Conservation (phyloP, 2,797 vertebrate genomes). For the Mus spretus region DNA sequence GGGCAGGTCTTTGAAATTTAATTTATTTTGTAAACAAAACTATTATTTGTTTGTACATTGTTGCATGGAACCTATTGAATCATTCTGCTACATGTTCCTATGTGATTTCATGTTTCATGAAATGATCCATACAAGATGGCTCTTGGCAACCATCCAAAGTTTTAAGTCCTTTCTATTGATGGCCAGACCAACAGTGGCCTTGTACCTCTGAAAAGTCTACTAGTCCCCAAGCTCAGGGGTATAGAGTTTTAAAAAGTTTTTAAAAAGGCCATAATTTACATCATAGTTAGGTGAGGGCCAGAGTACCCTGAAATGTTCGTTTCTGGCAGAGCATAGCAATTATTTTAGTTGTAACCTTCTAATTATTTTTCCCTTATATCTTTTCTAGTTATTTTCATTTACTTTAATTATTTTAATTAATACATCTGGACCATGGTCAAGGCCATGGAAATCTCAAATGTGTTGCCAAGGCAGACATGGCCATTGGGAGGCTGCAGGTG, state of each 20-base stretch:
- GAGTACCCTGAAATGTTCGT: background rate
- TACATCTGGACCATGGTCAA: background rate
- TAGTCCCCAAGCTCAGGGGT: background rate
- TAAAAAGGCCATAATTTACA: background rate
- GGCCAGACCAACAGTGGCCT: background rate
- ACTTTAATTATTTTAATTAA: background rate
- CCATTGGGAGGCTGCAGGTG: background rate
- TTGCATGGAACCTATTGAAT: background rate
- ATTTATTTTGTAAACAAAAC: constrained; percentile 19
- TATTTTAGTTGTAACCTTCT: background rate
- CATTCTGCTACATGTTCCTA: background rate
- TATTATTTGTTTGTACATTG: background rate
- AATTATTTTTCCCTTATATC: background rate
- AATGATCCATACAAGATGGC: background rate
- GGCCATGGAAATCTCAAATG: background rate
- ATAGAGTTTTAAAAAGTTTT: background rate
- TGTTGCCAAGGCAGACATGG: background rate
- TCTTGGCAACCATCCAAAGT: background rate
- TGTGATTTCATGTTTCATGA: background rate
- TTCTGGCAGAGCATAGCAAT: background rate
- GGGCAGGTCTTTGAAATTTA: constrained; percentile 1
- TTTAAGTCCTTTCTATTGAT: background rate
- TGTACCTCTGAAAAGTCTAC: background rate
- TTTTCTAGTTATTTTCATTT: background rate
- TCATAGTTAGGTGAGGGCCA: background rate